Percentiles rank a stretch among this genome's conserved stretches.
These are phyloP conservation scores for Girardinichthys multiradiatus DNA, from an alignment of 2,113 vertebrate genomes.

Conservation along the genomic window DNA sequence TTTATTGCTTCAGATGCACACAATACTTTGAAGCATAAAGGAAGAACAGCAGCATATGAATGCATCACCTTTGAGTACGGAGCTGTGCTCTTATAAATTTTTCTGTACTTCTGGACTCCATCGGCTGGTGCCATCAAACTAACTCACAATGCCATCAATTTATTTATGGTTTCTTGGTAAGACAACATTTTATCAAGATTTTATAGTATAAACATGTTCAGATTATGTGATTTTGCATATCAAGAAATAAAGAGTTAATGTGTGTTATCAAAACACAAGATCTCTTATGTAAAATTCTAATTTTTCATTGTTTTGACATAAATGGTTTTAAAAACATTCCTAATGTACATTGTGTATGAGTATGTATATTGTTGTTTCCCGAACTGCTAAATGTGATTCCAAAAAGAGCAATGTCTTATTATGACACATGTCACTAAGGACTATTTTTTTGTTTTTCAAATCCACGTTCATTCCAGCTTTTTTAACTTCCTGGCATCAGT, in stretches of 20 bases:
- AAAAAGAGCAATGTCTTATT: neutral
- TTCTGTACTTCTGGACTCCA: neutral
- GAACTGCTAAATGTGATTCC: no score
- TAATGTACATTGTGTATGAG: neutral
- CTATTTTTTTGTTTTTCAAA: neutral
- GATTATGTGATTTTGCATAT: neutral
- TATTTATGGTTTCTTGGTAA: conserved; percentile 60
- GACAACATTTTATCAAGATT: conserved; percentile 2
- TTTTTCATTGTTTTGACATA: neutral
- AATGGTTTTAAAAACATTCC: neutral
- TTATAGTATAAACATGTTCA: neutral
- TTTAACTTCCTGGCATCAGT: neutral
- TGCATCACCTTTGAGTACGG: neutral
- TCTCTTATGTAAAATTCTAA: neutral
- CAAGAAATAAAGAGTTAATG: neutral
- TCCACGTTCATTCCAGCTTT: neutral
- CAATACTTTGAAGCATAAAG: neutral
- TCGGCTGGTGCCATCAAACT: conserved; percentile 3
- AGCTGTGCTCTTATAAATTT: neutral
- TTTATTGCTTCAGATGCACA: conserved; percentile 18
- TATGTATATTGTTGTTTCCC: neutral
- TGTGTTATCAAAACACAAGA: neutral
- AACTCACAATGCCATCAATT: conserved; percentile 35
- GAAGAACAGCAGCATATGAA: neutral
- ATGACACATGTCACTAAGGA: no score